Evolutionary conservation across 2,797 vertebrate genomes (phyloP), one percentile per base, ranked within the genome.

Genomic region (Hypotaenidia okinawae): DNA sequence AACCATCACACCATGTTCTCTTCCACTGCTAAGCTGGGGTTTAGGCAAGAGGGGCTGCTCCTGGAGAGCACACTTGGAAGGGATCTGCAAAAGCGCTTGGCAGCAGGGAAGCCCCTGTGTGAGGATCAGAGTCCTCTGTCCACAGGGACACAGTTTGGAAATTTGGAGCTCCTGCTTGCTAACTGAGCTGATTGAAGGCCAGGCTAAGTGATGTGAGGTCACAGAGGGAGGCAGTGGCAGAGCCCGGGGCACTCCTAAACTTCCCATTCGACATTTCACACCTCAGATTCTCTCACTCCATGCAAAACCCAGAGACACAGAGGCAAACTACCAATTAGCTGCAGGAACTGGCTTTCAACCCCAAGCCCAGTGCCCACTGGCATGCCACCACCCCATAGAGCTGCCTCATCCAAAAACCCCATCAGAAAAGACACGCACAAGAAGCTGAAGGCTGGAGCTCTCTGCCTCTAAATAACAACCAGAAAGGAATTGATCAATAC

Each of bases 291-390:
- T 22, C 47, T 64, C 72, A 66, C 32, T 2, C 23, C 39, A 13
- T 0, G 0, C 24, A 43, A 79, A 7, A 1, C 1, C 3, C 13
- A 1, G 2, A 32, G 35, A 57, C 85, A 58, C 2, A 4, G 45
- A 33, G 25, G 25, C 23, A 51, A 90, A 25, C 10, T 11, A 9
- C 37, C 39, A 30, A 27, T 8, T 61, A 35, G 11, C 24, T 47
- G 13, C 52, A 30, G 17, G 51, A 51, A 21, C 27, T 33, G 66
- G 33, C 43, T 82, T 61, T 69, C 58, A 69, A 45, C 61, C 18
- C 27, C 64, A 27, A 79, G 39, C 39, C 51, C 3, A 2, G 73
- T 49, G 70, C 59, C 18, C 43, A 27, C 68, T 33, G 37, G 72
- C 89, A 57, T 70, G 33, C 33, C 37, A 32, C 28, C 51, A 54